Base-by-base conservation (phyloP, 2,113 vertebrate species). In the Pelobates fuscus region DNA sequence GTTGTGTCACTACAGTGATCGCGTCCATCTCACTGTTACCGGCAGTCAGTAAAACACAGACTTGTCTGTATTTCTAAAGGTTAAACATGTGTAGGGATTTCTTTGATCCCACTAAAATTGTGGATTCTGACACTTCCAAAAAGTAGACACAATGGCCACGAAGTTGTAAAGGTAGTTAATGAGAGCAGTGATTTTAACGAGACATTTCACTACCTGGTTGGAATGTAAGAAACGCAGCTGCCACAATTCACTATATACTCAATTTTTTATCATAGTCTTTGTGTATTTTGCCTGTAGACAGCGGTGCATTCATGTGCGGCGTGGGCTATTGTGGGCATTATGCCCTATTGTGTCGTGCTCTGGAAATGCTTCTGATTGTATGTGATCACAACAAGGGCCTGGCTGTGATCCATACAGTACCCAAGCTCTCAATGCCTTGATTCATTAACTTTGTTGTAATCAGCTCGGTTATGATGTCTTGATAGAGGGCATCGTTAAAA, bases 391-490 rank as follows among this genome's bases (percentile, higher is more conserved):
- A 68, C 26, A 68, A 60, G 55, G 26, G 21, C 17, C 73, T 68
- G 41, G 65, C 73, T 67, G 54, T 8, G 29, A 65, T 74, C 71
- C 61, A 43, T 57, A 57, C 61, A 65, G 49, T 65, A 23, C 54
- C 52, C 26, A 3, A 44, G 23, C 32, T 74, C 30, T 65, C 29
- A 65, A 52, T 57, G 62, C 52, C 49, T 74, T 61, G 65, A 68
- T 68, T 68, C 73, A 77, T 77, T 77, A 77, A 77, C 73, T 68
- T 68, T 27, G 25, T 66, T 61, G 63, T 67, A 77, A 77, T 77
- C 72, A 30, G 72, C 55, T 67, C 55, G 46, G 55, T 60, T 77
- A 46, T 68, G 65, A 77, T 77, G 43, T 61, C 65, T 68, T 61
- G 37, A 68, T 67, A 27, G 65, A 77, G 73, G 67, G 26, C 65